A percentile compares a stretch with the other conserved stretches of the same genome.
Conservation (phyloP, 2,113 vertebrate species). For the Apaloderma vittatum region DNA sequence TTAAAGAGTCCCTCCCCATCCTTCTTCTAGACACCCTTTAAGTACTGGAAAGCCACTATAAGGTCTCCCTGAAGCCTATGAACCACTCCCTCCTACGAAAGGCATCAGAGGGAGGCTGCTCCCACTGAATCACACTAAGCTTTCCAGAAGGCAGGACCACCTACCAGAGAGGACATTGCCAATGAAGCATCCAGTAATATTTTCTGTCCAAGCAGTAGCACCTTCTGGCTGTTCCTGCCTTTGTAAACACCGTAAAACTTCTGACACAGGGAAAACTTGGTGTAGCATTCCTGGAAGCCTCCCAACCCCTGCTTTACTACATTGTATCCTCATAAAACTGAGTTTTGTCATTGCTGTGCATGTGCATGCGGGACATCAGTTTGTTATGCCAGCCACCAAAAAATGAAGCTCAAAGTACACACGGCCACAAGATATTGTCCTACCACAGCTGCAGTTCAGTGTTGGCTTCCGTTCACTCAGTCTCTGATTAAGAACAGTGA, state of each 20-base stretch:
- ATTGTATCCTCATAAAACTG: not conserved
- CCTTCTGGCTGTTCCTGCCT: not conserved
- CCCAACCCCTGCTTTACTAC: not conserved
- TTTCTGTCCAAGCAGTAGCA: not conserved
- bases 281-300: not conserved
- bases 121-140: not conserved
- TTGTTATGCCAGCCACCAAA: not conserved
- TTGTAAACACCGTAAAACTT: not conserved
- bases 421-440: not conserved
- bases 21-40: too few species aligned
- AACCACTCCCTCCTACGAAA: not conserved
- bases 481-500: not conserved
- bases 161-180: not conserved
- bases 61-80: not conserved
- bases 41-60: too few species aligned
- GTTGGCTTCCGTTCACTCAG: not conserved
- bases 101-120: not conserved
- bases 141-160: not conserved
- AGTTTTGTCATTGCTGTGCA: not conserved
- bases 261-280: not conserved
- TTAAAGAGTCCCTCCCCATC: too few species aligned
- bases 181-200: not conserved
- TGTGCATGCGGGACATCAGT: not conserved
- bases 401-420: not conserved
- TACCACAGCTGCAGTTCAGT: accelerated